Conservation (phyloP, 2,797 vertebrate species). For the Diceros bicornis region DNA sequence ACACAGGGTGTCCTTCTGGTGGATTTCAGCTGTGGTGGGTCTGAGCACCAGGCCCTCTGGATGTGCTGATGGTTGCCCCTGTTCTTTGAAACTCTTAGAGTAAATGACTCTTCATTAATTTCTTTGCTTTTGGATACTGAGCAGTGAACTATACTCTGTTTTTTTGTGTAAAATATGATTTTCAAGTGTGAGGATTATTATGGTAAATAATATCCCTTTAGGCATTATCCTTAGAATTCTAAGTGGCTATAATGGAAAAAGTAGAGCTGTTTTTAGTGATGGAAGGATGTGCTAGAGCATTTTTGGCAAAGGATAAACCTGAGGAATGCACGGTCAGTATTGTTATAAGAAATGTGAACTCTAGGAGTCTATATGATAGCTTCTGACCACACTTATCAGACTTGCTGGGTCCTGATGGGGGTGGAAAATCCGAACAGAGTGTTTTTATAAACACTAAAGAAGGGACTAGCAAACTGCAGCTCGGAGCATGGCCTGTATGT, state of each 20-base stretch:
- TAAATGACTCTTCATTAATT: neutral
- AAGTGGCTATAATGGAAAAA: neutral
- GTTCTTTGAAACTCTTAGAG: slow-evolving; percentile 21
- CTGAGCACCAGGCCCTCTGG: neutral
- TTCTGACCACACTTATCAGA: neutral
- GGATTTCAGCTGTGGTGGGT: neutral
- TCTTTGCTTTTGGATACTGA: slow-evolving; percentile 27
- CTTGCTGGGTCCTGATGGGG: neutral
- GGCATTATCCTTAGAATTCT: neutral
- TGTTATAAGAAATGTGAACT: neutral
- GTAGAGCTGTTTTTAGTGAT: neutral
- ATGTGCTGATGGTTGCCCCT: neutral
- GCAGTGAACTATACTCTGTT: neutral
- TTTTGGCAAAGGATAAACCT: neutral
- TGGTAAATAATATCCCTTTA: slow-evolving; percentile 8
- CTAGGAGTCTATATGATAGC: neutral
- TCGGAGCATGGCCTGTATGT: neutral
- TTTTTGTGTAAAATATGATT: neutral
- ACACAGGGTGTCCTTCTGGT: neutral
- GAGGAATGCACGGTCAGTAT: neutral
- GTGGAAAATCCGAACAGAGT: neutral
- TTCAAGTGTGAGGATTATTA: neutral
- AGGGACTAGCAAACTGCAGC: neutral
- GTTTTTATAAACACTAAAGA: slow-evolving; percentile 31
- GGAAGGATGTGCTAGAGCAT: neutral